These are phyloP conservation scores for Furnarius figulus DNA, from an alignment of 2,113 vertebrate species.

Conservation along the genomic window DNA sequence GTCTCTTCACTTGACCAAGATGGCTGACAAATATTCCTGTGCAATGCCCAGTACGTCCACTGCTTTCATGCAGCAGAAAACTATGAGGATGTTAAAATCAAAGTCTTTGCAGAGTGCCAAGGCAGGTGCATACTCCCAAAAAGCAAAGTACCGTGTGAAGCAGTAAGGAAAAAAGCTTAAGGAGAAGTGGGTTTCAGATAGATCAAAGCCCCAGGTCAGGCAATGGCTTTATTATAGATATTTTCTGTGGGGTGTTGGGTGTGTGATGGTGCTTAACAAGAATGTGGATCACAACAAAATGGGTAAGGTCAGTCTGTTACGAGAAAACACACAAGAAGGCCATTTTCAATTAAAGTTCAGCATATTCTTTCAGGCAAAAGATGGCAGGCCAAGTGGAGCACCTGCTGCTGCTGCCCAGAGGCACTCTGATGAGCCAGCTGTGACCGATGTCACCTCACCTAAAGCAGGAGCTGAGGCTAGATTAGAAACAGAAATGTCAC, in stretches of 20 bases:
- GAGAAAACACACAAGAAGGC: not conserved
- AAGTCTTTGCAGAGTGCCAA: not conserved
- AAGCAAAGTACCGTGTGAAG: not conserved
- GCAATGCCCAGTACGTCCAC: fast-evolving
- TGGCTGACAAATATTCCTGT: not conserved
- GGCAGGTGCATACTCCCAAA: not conserved
- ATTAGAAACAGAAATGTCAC: not conserved
- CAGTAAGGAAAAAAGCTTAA: fast-evolving
- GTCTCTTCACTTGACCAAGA: not conserved
- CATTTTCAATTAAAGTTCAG: not conserved
- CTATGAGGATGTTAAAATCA: not conserved
- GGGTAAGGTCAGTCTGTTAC: not conserved
- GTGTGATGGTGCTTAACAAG: not conserved
- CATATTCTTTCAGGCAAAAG: not conserved
- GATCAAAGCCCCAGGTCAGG: not conserved
- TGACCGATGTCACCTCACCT: not conserved
- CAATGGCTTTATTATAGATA: not conserved
- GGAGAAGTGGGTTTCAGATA: not conserved
- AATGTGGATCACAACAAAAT: not conserved
- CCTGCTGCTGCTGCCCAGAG: not conserved
- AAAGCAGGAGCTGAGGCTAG: not conserved
- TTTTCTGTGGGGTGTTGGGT: not conserved
- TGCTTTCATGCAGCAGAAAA: not conserved
- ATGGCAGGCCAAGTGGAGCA: not conserved
- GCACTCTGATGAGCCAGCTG: not conserved